These are phyloP conservation scores for Reticulitermes speratus DNA, from an alignment of 1,140 invertebrate genomes.

Conservation along the genomic window DNA sequence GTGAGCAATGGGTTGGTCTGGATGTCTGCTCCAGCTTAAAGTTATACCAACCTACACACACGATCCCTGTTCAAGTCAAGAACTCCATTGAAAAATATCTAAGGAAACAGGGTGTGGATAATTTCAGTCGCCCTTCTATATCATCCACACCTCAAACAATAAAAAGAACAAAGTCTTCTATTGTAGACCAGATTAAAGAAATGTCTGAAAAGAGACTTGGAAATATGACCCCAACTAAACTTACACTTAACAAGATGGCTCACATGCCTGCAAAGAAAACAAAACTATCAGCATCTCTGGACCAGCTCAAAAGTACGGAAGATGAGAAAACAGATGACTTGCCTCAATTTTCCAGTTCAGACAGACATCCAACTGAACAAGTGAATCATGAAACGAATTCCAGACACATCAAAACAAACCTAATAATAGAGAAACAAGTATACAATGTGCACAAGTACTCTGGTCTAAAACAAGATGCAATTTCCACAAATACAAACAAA, in stretches of 20 bases:
- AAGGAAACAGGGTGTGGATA: background rate
- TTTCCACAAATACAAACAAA: too few relatives aligned
- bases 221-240: background rate
- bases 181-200: background rate
- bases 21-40: constrained; percentile 12
- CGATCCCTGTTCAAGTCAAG: background rate
- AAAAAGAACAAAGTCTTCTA: background rate
- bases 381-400: background rate
- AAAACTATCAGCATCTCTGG: background rate
- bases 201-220: constrained; percentile 6
- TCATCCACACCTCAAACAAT: background rate
- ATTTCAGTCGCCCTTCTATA: too few relatives aligned
- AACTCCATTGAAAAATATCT: background rate
- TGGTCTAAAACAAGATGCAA: too few relatives aligned
- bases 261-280: background rate
- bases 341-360: background rate
- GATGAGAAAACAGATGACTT: background rate
- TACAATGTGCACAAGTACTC: too few relatives aligned
- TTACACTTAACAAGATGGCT: background rate
- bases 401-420: too few relatives aligned
- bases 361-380: background rate
- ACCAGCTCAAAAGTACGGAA: background rate
- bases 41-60: background rate
- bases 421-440: too few relatives aligned
- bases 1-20: constrained; percentile 30